Percentiles rank a stretch among this genome's conserved stretches.
phyloP scores from a whole-genome alignment of 2,888 invertebrate species.

The Neelides folsomi region DNA sequence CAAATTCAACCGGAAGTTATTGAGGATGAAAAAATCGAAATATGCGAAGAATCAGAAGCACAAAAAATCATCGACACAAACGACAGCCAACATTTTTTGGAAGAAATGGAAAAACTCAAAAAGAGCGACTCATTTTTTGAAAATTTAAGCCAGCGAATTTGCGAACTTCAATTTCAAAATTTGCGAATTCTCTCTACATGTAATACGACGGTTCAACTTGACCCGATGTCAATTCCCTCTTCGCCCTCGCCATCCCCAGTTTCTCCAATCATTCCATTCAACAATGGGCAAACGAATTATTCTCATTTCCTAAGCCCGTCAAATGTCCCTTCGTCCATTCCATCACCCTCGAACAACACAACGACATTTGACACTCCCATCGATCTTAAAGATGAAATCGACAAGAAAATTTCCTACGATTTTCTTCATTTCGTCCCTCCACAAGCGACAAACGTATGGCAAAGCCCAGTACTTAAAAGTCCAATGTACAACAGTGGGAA shows the following conservation, averaged over 20 bases:
- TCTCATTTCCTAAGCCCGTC: no score
- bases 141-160: conserved; percentile 29
- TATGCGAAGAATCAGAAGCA: not conserved
- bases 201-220: conserved; percentile 22
- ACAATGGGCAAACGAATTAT: not conserved
- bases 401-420: no score
- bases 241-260: conserved; percentile 28
- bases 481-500: conserved; percentile 3
- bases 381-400: no score
- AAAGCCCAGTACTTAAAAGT: conserved; percentile 2
- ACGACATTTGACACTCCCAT: conserved; percentile 3
- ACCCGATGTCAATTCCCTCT: conserved; percentile 13
- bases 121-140: conserved; percentile 32
- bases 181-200: conserved; percentile 26
- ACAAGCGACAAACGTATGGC: no score
- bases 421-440: no score
- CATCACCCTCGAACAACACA: not conserved
- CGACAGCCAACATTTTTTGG: conserved; percentile 31
- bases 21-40: no score
- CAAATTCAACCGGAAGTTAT: not conserved
- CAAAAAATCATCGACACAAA: conserved; percentile 26
- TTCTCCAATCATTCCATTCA: conserved; percentile 14
- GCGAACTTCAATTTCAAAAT: conserved; percentile 32
- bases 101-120: conserved; percentile 27
- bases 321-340: not conserved